These are phyloP conservation scores for Andrena dorsata DNA, from an alignment of 2,888 invertebrate species.

Conservation along the genomic window DNA sequence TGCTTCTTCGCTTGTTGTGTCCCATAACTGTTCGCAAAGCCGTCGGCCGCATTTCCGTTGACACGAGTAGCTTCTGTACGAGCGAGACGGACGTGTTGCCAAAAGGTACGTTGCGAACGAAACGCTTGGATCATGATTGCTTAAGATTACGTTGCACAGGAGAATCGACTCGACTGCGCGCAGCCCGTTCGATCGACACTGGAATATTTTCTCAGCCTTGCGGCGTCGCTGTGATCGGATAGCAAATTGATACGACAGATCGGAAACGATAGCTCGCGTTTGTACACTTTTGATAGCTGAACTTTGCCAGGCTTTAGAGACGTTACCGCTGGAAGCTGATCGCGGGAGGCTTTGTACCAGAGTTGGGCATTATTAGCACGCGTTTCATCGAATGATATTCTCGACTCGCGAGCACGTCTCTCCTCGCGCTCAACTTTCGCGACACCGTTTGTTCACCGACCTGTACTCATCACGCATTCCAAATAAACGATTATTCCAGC, in stretches of 20 bases:
- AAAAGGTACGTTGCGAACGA: neutral
- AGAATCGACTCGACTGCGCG: neutral
- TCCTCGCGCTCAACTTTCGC: conserved; percentile 3
- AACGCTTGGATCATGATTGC: neutral
- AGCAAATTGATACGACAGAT: conserved; percentile 19
- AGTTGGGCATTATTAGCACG: conserved; percentile 34
- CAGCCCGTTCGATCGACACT: neutral
- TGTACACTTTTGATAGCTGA: neutral
- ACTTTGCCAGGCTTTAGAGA: neutral
- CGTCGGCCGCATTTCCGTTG: conserved; percentile 2
- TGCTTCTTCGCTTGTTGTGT: conserved; percentile 46
- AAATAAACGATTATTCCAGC: neutral
- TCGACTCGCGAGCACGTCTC: neutral
- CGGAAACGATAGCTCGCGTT: neutral
- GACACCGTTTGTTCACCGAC: neutral
- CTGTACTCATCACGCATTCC: neutral
- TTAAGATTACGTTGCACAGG: conserved; percentile 7
- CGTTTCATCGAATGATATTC: neutral
- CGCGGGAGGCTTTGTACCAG: conserved; percentile 8
- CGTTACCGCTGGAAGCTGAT: neutral
- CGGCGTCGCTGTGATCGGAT: conserved; percentile 10
- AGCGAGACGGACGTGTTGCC: neutral
- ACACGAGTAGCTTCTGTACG: conserved; percentile 16
- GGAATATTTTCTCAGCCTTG: neutral
- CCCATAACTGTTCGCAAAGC: conserved; percentile 3